Conservation (phyloP, 2,888 invertebrate genomes). For the Hirtodrosophila confusa region DNA sequence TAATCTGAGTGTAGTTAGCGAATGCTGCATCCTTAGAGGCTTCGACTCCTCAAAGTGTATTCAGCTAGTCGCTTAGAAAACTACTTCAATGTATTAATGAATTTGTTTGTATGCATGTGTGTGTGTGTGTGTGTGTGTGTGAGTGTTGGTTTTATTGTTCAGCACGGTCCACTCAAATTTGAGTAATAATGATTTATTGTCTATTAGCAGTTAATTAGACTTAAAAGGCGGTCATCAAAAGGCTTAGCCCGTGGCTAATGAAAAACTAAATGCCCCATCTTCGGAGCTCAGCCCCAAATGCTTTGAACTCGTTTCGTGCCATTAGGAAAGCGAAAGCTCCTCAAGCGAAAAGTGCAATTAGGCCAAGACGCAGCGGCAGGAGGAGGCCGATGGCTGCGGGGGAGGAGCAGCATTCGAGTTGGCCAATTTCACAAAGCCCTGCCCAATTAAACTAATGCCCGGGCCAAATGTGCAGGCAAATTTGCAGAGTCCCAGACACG, state of each 20-base stretch:
- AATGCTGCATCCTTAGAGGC: background rate
- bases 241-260: conserved; percentile 74
- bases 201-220: conserved; percentile 81
- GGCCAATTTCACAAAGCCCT: conserved; percentile 55
- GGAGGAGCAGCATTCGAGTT: conserved; percentile 36
- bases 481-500: conserved; percentile 33
- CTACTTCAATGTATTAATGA: conserved; percentile 39
- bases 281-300: conserved; percentile 13
- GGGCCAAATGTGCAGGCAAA: conserved; percentile 56
- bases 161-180: conserved; percentile 60
- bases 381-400: background rate
- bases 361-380: conserved; percentile 33
- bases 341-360: conserved; percentile 76
- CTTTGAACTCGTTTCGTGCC: conserved; percentile 76
- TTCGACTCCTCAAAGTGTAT: conserved; percentile 25
- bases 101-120: conserved; percentile 59
- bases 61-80: conserved; percentile 15
- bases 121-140: conserved; percentile 1
- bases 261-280: conserved; percentile 67
- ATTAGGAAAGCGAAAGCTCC: conserved; percentile 62
- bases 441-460: conserved; percentile 65
- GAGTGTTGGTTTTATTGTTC: conserved; percentile 47
- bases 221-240: conserved; percentile 73
- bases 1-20: background rate
- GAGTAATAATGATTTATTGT: conserved; percentile 80